Evolutionary conservation across 2,888 invertebrate species (phyloP).

Genomic region (Lasioglossum oenotherae): DNA sequence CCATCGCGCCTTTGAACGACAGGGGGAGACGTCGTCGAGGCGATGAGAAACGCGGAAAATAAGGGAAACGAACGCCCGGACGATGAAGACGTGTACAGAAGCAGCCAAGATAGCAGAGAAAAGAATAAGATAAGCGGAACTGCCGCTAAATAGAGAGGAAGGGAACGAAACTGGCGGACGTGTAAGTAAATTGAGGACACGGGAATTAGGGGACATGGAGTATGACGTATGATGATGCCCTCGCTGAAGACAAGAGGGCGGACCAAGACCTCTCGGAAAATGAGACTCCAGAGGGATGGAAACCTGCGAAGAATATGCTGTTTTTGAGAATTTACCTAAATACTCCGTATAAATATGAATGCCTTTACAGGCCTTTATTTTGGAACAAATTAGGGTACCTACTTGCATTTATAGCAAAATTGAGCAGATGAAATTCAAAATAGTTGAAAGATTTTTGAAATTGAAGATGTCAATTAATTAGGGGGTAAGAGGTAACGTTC

Average conservation of each 20-base stretch:
- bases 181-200: constrained; percentile 5
- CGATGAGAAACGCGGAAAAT: constrained; percentile 27
- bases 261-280: background rate
- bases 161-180: constrained; percentile 20
- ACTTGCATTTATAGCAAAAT: too few relatives aligned
- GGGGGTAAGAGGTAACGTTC: too few relatives aligned
- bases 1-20: constrained; percentile 38
- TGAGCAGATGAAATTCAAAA: too few relatives aligned
- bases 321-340: background rate
- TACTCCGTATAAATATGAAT: too few relatives aligned
- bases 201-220: constrained; percentile 14
- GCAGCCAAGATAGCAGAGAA: background rate
- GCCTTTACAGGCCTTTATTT: too few relatives aligned
- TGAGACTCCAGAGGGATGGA: background rate
- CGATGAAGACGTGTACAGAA: constrained; percentile 16
- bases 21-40: background rate
- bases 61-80: constrained; percentile 17
- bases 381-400: too few relatives aligned
- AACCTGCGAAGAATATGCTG: background rate
- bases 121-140: constrained; percentile 23
- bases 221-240: background rate
- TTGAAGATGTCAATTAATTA: too few relatives aligned
- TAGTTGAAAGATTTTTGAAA: too few relatives aligned
- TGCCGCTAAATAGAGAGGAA: constrained; percentile 20
- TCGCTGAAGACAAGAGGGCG: background rate